These are phyloP conservation scores for Trissolcus brochymenae DNA, from an alignment of 2,888 invertebrate genomes.

Conservation along the genomic window DNA sequence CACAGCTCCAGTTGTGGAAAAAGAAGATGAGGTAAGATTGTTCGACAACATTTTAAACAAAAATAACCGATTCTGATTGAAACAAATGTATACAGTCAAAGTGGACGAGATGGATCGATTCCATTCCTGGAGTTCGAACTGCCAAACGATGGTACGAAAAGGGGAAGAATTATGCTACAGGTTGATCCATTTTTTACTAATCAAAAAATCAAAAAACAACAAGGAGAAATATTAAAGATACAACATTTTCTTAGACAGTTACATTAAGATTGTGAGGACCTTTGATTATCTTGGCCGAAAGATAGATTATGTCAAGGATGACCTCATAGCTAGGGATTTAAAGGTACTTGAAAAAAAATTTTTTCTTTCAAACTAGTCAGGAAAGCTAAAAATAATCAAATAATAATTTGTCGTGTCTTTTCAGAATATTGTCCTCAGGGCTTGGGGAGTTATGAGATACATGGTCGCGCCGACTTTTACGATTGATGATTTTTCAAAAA, in stretches of 20 bases:
- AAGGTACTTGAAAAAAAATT: constrained; percentile 56
- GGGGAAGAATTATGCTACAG: constrained; percentile 63
- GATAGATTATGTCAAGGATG: constrained; percentile 63
- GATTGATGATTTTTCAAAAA: constrained; percentile 66
- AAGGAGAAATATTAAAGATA: background rate
- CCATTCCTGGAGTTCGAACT: constrained; percentile 64
- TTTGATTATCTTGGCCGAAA: constrained; percentile 64
- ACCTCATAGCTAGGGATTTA: constrained; percentile 62
- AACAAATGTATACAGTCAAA: constrained; percentile 58
- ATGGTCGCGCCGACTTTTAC: constrained; percentile 65
- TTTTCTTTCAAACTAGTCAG: constrained; percentile 1
- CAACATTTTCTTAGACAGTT: constrained; percentile 57
- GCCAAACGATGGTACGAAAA: constrained; percentile 63
- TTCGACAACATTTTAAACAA: background rate
- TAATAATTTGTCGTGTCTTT: constrained; percentile 28
- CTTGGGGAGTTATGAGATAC: constrained; percentile 64
- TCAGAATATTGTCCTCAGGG: constrained; percentile 63
- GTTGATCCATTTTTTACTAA: constrained; percentile 48
- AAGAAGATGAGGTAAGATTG: constrained; percentile 47
- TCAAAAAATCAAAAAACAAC: background rate
- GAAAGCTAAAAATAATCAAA: too few species aligned
- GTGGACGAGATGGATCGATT: constrained; percentile 61
- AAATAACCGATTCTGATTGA: background rate
- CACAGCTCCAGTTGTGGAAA: constrained; percentile 49
- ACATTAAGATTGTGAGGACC: constrained; percentile 62